These are phyloP conservation scores for Halichoeres trimaculatus DNA, from an alignment of 2,113 vertebrate genomes.

Conservation along the genomic window DNA sequence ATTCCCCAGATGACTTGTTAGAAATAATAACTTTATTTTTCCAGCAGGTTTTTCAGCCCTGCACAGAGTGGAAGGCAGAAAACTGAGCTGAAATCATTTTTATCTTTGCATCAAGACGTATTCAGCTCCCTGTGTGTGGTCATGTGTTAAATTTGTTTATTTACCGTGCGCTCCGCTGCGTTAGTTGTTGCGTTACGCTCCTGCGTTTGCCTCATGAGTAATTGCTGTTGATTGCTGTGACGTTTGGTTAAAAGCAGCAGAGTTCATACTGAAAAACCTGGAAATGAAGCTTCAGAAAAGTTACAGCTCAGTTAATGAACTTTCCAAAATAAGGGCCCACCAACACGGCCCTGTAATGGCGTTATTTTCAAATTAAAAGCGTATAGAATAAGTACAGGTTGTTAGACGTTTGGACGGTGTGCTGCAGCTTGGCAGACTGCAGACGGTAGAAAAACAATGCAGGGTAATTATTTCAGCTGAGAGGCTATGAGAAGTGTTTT, in stretches of 20 bases:
- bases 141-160: slow-evolving; percentile 43
- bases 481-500: slow-evolving; percentile 67
- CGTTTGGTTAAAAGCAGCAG: slow-evolving; percentile 45
- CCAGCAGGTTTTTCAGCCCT: slow-evolving; percentile 46
- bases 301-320: slow-evolving; percentile 45
- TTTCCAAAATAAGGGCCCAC: slow-evolving; percentile 60
- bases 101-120: slow-evolving; percentile 16
- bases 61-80: too few species aligned
- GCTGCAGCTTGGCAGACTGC: slow-evolving; percentile 57
- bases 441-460: slow-evolving; percentile 60
- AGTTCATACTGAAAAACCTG: slow-evolving; percentile 35
- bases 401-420: slow-evolving; percentile 54
- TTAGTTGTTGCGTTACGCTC: slow-evolving; percentile 17
- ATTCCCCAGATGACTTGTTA: slow-evolving; percentile 55
- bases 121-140: slow-evolving; percentile 20
- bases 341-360: slow-evolving; percentile 60
- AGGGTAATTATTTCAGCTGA: slow-evolving; percentile 53
- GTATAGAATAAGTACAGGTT: slow-evolving; percentile 61
- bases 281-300: slow-evolving; percentile 28
- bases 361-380: slow-evolving; percentile 69
- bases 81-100: not conserved
- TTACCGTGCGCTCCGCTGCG: slow-evolving; percentile 1
- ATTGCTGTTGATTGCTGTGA: slow-evolving; percentile 42
- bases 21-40: slow-evolving; percentile 61
- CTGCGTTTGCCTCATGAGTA: slow-evolving; percentile 25